Evolutionary conservation across 2,113 vertebrate species (phyloP).

Genomic region (Elachura formosa): DNA sequence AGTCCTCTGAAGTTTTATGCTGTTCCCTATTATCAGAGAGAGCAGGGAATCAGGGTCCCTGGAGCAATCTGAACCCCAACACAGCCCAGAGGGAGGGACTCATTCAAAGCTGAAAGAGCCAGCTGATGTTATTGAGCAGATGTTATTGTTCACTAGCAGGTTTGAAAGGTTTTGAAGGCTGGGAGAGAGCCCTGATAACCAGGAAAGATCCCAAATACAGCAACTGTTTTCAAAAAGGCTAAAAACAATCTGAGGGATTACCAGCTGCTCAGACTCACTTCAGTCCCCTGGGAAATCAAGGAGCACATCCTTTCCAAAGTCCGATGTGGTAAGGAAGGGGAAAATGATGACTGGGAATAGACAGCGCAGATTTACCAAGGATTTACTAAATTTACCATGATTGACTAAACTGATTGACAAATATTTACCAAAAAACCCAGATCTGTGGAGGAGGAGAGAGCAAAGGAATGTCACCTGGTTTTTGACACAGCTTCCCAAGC

Average conservation of each 20-base stretch:
- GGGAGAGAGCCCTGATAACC: background rate
- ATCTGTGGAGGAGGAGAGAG: background rate
- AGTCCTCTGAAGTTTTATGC: background rate
- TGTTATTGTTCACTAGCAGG: background rate
- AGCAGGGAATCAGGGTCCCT: background rate
- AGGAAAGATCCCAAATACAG: background rate
- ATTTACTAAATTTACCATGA: conserved; percentile 18
- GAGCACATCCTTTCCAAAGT: background rate
- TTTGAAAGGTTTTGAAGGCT: background rate
- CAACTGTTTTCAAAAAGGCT: background rate
- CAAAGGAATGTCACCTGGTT: background rate
- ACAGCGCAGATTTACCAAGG: background rate
- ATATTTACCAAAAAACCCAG: background rate
- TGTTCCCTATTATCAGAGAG: background rate
- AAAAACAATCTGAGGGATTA: background rate
- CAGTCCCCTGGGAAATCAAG: conserved; percentile 17
- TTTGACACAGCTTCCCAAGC: background rate
- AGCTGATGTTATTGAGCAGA: background rate
- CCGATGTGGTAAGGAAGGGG: background rate
- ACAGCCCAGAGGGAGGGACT: background rate
- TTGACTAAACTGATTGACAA: background rate
- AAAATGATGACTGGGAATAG: background rate
- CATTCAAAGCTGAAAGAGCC: background rate
- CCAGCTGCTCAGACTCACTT: background rate
- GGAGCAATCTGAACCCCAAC: background rate